Conservation (phyloP, 2,113 vertebrate genomes). For the Phainopepla nitens region DNA sequence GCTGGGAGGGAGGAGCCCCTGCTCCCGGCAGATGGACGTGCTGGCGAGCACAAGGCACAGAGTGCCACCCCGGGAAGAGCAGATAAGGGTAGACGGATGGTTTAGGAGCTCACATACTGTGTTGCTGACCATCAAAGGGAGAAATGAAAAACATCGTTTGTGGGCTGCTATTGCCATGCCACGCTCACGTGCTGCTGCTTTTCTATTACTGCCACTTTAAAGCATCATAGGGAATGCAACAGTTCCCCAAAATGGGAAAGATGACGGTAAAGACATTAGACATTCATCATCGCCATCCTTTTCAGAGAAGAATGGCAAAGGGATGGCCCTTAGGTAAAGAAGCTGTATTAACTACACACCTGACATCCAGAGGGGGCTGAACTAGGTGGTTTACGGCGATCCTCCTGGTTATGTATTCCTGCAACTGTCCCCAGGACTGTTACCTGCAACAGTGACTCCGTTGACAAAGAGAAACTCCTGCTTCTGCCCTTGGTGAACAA, state of each 20-base stretch:
- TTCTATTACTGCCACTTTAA: neutral
- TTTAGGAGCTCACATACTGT: neutral
- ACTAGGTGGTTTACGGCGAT: accelerated
- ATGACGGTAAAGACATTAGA: neutral
- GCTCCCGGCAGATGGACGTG: accelerated
- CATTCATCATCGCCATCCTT: accelerated
- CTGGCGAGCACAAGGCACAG: neutral
- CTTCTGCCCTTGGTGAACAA: neutral
- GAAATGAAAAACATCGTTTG: neutral
- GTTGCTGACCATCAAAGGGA: neutral
- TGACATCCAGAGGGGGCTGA: accelerated
- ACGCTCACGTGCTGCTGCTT: neutral
- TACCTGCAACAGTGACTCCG: accelerated
- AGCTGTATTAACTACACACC: neutral
- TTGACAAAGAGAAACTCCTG: neutral
- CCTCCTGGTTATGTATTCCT: neutral
- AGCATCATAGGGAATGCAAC: accelerated
- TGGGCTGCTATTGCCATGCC: neutral
- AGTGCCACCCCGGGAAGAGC: neutral
- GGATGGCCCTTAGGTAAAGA: neutral
- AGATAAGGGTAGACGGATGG: neutral
- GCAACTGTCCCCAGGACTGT: no score
- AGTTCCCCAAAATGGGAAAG: neutral
- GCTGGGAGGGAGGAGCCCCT: neutral
- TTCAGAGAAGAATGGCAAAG: neutral